Evolutionary conservation across 2,888 invertebrate species (phyloP).

Genomic region (Lepeophtheirus nordmannii): DNA sequence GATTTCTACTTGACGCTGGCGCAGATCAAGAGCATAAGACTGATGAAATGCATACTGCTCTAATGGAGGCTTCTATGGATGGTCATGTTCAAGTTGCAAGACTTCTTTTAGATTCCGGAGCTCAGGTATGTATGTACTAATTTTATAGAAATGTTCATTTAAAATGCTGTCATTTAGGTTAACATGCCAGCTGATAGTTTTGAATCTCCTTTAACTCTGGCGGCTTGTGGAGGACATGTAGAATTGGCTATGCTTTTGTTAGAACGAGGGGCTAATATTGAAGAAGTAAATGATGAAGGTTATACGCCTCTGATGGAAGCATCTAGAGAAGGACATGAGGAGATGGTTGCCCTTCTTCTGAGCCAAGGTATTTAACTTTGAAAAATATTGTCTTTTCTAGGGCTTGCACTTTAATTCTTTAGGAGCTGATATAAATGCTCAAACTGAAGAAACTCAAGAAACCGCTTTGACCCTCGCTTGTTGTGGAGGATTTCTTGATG

Average conservation of each 20-base stretch:
- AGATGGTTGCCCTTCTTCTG: constrained; percentile 85
- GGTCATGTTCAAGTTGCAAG: constrained; percentile 95
- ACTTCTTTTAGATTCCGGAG: constrained; percentile 83
- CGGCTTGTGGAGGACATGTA: constrained; percentile 96
- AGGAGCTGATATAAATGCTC: constrained; percentile 88
- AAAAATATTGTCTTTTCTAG: background rate
- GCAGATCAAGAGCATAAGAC: constrained; percentile 94
- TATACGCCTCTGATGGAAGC: constrained; percentile 99
- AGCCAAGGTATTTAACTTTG: constrained; percentile 49
- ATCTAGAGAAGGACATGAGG: constrained; percentile 92
- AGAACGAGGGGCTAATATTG: constrained; percentile 93
- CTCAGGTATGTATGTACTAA: constrained; percentile 46
- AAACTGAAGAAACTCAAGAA: constrained; percentile 96
- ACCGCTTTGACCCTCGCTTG: constrained; percentile 85
- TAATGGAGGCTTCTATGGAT: constrained; percentile 99
- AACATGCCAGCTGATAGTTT: constrained; percentile 99
- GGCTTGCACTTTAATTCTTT: constrained; percentile 18
- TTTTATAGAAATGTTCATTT: constrained; percentile 7
- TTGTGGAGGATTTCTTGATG: constrained; percentile 86
- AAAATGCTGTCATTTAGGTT: constrained; percentile 39
- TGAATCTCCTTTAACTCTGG: constrained; percentile 92
- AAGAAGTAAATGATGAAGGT: constrained; percentile 97
- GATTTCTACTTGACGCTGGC: constrained; percentile 84
- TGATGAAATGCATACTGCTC: constrained; percentile 97
- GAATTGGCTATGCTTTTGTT: constrained; percentile 87